Conservation (phyloP, 2,113 vertebrate genomes). For the Furnarius figulus region DNA sequence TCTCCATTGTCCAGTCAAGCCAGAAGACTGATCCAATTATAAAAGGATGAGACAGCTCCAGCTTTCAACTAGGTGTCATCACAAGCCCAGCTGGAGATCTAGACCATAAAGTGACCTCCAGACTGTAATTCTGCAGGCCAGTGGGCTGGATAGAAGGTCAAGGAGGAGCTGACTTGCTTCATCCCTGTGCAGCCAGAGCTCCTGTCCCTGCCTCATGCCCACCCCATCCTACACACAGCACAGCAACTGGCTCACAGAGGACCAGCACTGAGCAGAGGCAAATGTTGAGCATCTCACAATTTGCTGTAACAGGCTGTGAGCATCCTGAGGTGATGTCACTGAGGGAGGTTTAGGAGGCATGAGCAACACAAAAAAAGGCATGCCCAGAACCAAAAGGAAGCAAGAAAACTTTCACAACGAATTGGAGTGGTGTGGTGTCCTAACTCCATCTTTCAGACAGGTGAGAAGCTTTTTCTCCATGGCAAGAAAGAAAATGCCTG, state of each 20-base stretch:
- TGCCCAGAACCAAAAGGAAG: not conserved
- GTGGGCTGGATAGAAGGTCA: constrained; percentile 25
- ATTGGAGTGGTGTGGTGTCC: constrained; percentile 16
- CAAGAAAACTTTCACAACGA: constrained; percentile 6
- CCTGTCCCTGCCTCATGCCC: not conserved
- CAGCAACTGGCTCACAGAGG: not conserved
- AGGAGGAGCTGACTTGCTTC: not conserved
- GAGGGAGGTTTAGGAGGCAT: not conserved
- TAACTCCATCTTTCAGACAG: not conserved
- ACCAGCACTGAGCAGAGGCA: not conserved
- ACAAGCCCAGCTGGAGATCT: not conserved
- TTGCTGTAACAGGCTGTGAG: not conserved
- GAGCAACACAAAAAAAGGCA: not conserved
- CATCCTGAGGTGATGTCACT: constrained; percentile 1
- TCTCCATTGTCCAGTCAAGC: not conserved
- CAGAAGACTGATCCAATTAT: constrained; percentile 14
- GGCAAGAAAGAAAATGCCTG: not conserved
- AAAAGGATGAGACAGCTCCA: not conserved
- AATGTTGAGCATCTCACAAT: not conserved
- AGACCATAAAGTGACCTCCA: constrained; percentile 14
- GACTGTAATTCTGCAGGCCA: constrained; percentile 11
- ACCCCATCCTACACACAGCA: not conserved
- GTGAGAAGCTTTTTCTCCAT: not conserved
- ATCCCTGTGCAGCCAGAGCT: not conserved
- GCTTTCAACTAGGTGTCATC: not conserved